Evolutionary conservation across 2,797 vertebrate genomes (phyloP), one percentile per base, ranked within the genome.

Genomic region (Tragopan temminckii): DNA sequence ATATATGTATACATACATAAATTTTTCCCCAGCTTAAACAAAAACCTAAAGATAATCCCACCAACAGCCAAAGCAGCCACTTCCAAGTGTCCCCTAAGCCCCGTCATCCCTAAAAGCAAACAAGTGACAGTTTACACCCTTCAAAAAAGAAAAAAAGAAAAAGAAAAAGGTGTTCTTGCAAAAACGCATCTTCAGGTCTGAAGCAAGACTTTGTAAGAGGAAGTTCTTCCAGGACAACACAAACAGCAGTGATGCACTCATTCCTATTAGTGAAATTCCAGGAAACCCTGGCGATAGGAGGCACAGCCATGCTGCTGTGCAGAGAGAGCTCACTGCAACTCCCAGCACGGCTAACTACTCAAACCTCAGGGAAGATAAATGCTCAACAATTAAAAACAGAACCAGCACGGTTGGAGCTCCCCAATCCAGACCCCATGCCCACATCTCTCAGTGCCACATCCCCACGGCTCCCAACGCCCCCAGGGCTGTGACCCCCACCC

Each of bases 201-300:
- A 31, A 85, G 62, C 48, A 74, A 11, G 9, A 9, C 8, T 9
- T 0, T 5, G 3, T 0, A 7, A 24, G 31, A 40, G 9, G n/a
- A 20, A 45, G 33, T 46, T 33, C 59, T 17, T 20, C 45, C 68
- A 35, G 43, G 33, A 7, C 5, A 16, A 5, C 2, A 14, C 35
- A 36, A 50, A 8, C 33, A 53, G 27, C 42, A 16, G 2, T 33
- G 0, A 29, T 19, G 1, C 9, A 2, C 31, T 19, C 40, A 0
- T 17, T 10, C 33, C 0, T 1, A 2, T 1, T 0, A 46, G 0
- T 0, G 24, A 61, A 43, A 20, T 1, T 29, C 46, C 59, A 9
- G 3, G 7, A 5, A 16, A 16, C 16, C 15, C 43, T 13, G 31
- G 15, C 16, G 10, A 33, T 6, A 17, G 7, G 31, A 33, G n/a